Evolutionary conservation across 2,113 vertebrate species (phyloP), one percentile per base, ranked within the genome.

Genomic region (Clarias batrachus): DNA sequence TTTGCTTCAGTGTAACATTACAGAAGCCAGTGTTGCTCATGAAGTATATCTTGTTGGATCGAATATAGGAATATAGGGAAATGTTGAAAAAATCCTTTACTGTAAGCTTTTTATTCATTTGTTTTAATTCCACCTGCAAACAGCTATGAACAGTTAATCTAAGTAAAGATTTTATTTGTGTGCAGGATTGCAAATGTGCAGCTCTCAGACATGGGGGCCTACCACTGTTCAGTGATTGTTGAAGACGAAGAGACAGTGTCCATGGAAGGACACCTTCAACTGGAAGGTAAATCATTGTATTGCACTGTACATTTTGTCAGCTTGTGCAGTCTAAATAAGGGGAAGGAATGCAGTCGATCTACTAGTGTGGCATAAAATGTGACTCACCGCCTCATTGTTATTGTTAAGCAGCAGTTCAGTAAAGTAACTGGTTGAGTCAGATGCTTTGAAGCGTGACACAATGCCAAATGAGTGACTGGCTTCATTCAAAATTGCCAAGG

Each of bases 151-250:
- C 9, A 23, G 17, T 21, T 23, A 0, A 16, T 79, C 25, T 60
- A 23, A 80, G 3, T 11, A 60, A 80, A 80, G 21, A 37, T 12
- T 37, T 14, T 41, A 57, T 83, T 59, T 84, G 71, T 52, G 30
- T 80, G 6, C 84, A 92, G 96, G 84, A 95, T 96, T 85, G 89
- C 87, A 4, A 91, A 92, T 16, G 92, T 97, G 60, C 94, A 96
- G 90, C 93, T 96, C 27, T 87, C 89, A 0, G 96, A 98, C 21
- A 93, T 95, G 48, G 97, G 97, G 11, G 89, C 88, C 82, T 98
- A 98, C 88, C 94, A 87, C 85, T 98, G 97, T 74, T 89, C 90
- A 0, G 94, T 95, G 48, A 54, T 27, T 3, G 90, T 92, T 1
- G 92, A 86, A 14, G 89, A 85, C 23, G 85, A 89, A 1, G 87